Conservation (phyloP, 1,140 invertebrate species). For the Parasteatoda tepidariorum region DNA sequence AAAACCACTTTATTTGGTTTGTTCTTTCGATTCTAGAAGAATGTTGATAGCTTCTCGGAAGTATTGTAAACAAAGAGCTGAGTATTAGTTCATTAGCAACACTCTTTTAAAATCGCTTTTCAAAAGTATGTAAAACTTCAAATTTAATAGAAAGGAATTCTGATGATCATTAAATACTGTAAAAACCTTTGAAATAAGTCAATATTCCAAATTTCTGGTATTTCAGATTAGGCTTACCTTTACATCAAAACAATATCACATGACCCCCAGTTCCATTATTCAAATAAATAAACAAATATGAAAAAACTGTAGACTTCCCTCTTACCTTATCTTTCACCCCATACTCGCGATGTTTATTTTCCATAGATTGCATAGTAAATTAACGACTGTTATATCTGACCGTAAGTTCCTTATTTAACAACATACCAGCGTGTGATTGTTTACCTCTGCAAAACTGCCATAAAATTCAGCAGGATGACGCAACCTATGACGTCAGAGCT, state of each 20-base stretch:
- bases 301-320: conserved; percentile 32
- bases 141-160: too few species aligned
- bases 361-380: conserved; percentile 58
- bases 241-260: conserved; percentile 59
- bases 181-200: background rate
- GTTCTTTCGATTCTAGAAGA: too few species aligned
- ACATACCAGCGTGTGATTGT: conserved; percentile 62
- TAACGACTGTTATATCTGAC: conserved; percentile 45
- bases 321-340: conserved; percentile 55
- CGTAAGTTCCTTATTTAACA: conserved; percentile 50
- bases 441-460: conserved; percentile 61
- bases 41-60: too few species aligned
- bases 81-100: too few species aligned
- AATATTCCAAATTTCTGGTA: background rate
- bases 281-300: conserved; percentile 1
- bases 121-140: too few species aligned
- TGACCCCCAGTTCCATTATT: conserved; percentile 34
- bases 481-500: conserved; percentile 38
- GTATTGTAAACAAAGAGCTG: too few species aligned
- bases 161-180: too few species aligned
- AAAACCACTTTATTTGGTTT: too few species aligned
- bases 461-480: conserved; percentile 60
- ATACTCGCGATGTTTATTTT: conserved; percentile 48
- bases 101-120: too few species aligned
- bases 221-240: conserved; percentile 54